A percentile compares a stretch with the other conserved stretches of the same genome.
phyloP scores from a whole-genome alignment of 2,113 vertebrate genomes.

The Xenopus laevis region DNA sequence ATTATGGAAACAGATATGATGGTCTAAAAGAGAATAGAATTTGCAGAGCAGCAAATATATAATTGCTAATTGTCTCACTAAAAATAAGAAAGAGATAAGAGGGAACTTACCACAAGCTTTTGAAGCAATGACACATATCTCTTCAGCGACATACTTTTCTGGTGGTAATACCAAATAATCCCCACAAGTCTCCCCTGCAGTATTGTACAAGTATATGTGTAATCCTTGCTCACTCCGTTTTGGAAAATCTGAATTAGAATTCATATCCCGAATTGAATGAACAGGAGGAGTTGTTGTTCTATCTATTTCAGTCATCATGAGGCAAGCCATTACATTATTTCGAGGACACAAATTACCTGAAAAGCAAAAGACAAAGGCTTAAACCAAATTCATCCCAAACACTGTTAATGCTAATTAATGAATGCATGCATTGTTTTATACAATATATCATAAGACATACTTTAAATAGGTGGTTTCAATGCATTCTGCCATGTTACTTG shows the following conservation, averaged over 20 bases:
- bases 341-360: constrained; percentile 7
- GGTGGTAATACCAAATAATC: constrained; percentile 69
- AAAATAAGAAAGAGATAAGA: too few species aligned
- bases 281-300: constrained; percentile 51
- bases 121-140: constrained; percentile 82
- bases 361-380: not conserved
- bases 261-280: constrained; percentile 65
- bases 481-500: too few species aligned
- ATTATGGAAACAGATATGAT: too few species aligned
- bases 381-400: too few species aligned
- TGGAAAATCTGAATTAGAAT: constrained; percentile 51
- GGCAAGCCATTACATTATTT: constrained; percentile 71
- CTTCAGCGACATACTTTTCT: constrained; percentile 84
- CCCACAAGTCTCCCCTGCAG: constrained; percentile 56
- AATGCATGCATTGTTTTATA: too few species aligned
- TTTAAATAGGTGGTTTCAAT: too few species aligned
- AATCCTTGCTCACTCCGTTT: constrained; percentile 67
- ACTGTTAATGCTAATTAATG: too few species aligned
- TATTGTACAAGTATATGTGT: constrained; percentile 79
- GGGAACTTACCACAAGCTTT: constrained; percentile 86
- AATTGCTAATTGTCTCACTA: too few species aligned
- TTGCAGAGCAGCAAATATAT: too few species aligned
- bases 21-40: too few species aligned
- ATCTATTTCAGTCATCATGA: constrained; percentile 80
- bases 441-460: too few species aligned